Percentiles rank a stretch among this genome's conserved stretches.
These are phyloP conservation scores for Phyllotreta striolata DNA, from an alignment of 2,888 invertebrate genomes.

Conservation along the genomic window DNA sequence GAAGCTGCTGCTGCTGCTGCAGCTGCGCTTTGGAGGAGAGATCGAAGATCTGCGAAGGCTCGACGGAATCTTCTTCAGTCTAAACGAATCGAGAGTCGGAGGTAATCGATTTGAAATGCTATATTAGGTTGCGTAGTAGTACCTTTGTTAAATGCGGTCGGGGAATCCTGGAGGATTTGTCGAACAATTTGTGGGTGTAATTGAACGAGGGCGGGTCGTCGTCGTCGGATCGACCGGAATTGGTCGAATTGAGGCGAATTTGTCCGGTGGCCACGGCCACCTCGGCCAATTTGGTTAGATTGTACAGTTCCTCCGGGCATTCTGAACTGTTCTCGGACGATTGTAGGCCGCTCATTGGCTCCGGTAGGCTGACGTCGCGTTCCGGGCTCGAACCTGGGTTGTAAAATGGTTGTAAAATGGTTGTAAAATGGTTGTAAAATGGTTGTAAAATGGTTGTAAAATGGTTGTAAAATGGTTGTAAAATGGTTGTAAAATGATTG, in stretches of 20 bases:
- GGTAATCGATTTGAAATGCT: too few species aligned
- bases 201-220: conserved; percentile 51
- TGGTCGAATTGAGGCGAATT: conserved; percentile 55
- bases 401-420: too few species aligned
- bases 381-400: conserved; percentile 61
- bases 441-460: too few species aligned
- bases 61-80: conserved; percentile 39
- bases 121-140: conserved; percentile 8
- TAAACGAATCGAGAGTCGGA: too few species aligned
- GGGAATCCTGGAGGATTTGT: conserved; percentile 58
- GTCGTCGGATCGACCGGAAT: conserved; percentile 43
- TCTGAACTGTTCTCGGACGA: conserved; percentile 57
- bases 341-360: conserved; percentile 49
- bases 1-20: conserved; percentile 22
- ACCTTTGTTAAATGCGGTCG: conserved; percentile 58
- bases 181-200: conserved; percentile 61
- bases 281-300: conserved; percentile 78
- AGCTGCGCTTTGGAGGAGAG: conserved; percentile 27
- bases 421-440: too few species aligned
- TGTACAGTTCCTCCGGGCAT: conserved; percentile 73
- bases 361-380: conserved; percentile 59
- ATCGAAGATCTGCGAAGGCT: conserved; percentile 21
- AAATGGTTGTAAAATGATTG: too few species aligned
- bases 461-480: too few species aligned
- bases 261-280: conserved; percentile 72